Percentiles rank a stretch among this genome's conserved stretches.
phyloP scores from a whole-genome alignment of 1,140 invertebrate genomes.

The Tetramorium simillimum region DNA sequence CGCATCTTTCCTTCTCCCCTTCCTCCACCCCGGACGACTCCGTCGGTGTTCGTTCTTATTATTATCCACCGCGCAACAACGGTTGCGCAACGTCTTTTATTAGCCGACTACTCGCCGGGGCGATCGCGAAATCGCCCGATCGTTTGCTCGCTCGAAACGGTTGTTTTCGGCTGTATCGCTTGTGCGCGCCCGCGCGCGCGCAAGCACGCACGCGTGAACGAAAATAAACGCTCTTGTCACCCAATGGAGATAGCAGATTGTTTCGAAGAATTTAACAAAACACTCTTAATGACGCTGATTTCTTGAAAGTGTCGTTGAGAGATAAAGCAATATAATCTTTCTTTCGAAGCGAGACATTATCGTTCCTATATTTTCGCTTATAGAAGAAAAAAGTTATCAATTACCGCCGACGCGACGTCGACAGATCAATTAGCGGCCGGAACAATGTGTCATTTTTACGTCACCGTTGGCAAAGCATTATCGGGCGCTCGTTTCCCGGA shows the following conservation, averaged over 20 bases:
- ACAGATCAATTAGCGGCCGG: background rate
- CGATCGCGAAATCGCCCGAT: conserved; percentile 74
- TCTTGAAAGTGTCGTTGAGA: background rate
- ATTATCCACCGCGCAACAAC: conserved; percentile 76
- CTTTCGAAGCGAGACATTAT: background rate
- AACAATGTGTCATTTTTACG: background rate
- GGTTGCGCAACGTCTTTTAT: conserved; percentile 81
- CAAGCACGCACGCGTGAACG: conserved; percentile 46
- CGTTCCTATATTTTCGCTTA: background rate
- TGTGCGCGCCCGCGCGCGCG: background rate
- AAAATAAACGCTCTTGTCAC: conserved; percentile 64
- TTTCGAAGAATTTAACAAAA: background rate
- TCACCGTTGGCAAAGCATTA: conserved; percentile 1
- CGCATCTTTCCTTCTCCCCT: conserved; percentile 11
- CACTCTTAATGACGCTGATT: background rate
- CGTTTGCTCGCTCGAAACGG: conserved; percentile 64
- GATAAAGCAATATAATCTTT: background rate
- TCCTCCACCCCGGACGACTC: background rate
- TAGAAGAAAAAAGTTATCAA: background rate
- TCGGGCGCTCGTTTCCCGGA: background rate
- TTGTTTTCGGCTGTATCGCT: conserved; percentile 65
- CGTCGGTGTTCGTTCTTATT: conserved; percentile 69
- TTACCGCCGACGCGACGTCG: background rate
- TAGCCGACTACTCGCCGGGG: conserved; percentile 68
- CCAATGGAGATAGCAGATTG: background rate